phyloP scores from a whole-genome alignment of 2,797 vertebrate genomes.

The Champsocephalus esox region DNA sequence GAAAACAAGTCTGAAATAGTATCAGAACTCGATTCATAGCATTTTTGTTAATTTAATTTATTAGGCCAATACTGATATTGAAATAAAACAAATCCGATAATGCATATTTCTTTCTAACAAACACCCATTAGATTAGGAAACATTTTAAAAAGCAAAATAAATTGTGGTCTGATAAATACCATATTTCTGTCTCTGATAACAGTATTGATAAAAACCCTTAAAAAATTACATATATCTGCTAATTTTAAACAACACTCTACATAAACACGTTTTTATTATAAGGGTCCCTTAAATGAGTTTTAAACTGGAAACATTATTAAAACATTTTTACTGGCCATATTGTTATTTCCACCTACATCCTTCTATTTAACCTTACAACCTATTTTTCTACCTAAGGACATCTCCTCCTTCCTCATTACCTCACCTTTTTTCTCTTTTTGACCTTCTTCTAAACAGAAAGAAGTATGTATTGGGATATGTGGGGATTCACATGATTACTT shows the following conservation, averaged over 20 bases:
- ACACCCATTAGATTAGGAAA: background rate
- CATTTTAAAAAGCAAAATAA: background rate
- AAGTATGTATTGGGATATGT: background rate
- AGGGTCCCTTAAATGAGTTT: too few species aligned
- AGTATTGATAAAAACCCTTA: background rate
- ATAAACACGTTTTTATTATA: too few species aligned
- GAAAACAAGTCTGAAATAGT: too few species aligned
- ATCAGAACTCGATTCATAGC: too few species aligned
- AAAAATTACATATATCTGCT: too few species aligned
- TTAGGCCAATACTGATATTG: too few species aligned
- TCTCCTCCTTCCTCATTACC: background rate
- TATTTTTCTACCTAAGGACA: background rate
- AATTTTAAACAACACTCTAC: too few species aligned
- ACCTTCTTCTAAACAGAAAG: background rate
- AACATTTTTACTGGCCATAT: too few species aligned
- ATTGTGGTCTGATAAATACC: background rate
- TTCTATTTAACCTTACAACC: background rate
- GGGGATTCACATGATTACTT: slow-evolving; percentile 13
- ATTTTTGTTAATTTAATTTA: too few species aligned
- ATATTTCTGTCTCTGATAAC: background rate
- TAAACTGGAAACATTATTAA: too few species aligned
- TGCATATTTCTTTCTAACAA: too few species aligned
- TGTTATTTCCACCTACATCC: background rate
- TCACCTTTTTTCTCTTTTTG: background rate
- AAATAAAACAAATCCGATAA: too few species aligned